These are phyloP conservation scores for Callyntrura sp. DNA, from an alignment of 2,888 invertebrate genomes.

Conservation along the genomic window DNA sequence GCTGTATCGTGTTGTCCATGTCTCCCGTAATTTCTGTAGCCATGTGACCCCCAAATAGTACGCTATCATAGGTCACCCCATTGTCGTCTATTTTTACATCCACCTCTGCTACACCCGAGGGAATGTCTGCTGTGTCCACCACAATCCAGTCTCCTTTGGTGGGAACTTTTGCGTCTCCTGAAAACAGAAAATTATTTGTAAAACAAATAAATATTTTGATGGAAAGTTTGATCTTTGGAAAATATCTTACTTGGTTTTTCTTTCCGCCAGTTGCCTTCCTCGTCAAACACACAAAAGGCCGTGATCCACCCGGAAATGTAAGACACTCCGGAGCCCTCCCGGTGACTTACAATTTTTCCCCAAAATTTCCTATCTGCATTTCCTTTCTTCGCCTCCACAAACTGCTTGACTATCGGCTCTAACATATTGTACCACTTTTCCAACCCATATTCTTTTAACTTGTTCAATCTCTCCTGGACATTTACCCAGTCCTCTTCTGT, in stretches of 20 bases:
- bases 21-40: conserved; percentile 58
- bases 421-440: conserved; percentile 69
- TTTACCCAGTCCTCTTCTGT: conserved; percentile 76
- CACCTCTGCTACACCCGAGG: conserved; percentile 72
- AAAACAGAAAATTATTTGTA: too few relatives aligned
- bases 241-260: too few relatives aligned
- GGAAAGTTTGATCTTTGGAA: too few relatives aligned
- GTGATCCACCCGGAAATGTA: conserved; percentile 77
- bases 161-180: too few relatives aligned
- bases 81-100: conserved; percentile 70
- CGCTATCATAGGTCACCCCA: conserved; percentile 47
- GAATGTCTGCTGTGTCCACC: conserved; percentile 61
- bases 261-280: conserved; percentile 70
- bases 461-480: conserved; percentile 58
- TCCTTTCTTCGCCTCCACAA: conserved; percentile 71
- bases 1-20: conserved; percentile 60
- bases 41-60: conserved; percentile 78
- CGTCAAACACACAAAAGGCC: conserved; percentile 69
- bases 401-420: conserved; percentile 72
- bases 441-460: conserved; percentile 69
- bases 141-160: too few relatives aligned
- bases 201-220: too few relatives aligned
- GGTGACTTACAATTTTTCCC: conserved; percentile 48
- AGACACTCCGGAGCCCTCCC: conserved; percentile 32
- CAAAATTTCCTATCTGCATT: conserved; percentile 72